Evolutionary conservation across 2,113 vertebrate genomes (phyloP).

Genomic region (Oreochromis tanganicae): DNA sequence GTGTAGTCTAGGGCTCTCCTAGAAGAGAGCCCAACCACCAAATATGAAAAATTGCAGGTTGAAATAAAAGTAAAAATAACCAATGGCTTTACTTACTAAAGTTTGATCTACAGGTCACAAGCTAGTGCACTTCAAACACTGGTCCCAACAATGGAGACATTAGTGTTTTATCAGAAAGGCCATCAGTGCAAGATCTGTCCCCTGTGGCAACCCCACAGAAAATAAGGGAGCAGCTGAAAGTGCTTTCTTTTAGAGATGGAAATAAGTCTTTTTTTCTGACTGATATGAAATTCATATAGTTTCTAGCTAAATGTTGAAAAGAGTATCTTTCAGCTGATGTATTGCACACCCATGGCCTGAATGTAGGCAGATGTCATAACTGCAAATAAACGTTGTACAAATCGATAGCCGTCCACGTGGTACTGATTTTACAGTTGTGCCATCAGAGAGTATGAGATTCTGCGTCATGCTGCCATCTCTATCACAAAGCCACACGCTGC

Average conservation of each 20-base stretch:
- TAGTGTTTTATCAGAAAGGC: background rate
- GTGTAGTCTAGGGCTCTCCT: background rate
- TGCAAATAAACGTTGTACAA: conserved; percentile 20
- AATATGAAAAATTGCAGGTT: background rate
- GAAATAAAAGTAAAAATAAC: background rate
- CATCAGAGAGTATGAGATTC: background rate
- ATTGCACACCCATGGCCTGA: background rate
- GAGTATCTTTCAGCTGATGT: fast-evolving
- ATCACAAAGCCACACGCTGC: background rate
- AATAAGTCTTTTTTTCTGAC: background rate
- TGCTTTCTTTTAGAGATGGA: background rate
- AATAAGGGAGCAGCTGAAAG: fast-evolving
- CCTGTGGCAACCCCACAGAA: background rate
- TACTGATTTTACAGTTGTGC: background rate
- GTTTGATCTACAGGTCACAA: background rate
- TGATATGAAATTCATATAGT: background rate
- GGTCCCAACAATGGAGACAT: background rate
- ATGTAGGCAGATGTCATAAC: background rate
- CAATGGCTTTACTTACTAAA: background rate
- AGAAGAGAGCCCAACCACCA: background rate
- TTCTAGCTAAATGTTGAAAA: fast-evolving
- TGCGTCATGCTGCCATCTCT: background rate
- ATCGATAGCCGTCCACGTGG: conserved; percentile 28
- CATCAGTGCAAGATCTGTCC: background rate
- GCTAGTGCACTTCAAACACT: background rate